Evolutionary conservation across 2,797 vertebrate genomes (phyloP).

Genomic region (Cuculus canorus): DNA sequence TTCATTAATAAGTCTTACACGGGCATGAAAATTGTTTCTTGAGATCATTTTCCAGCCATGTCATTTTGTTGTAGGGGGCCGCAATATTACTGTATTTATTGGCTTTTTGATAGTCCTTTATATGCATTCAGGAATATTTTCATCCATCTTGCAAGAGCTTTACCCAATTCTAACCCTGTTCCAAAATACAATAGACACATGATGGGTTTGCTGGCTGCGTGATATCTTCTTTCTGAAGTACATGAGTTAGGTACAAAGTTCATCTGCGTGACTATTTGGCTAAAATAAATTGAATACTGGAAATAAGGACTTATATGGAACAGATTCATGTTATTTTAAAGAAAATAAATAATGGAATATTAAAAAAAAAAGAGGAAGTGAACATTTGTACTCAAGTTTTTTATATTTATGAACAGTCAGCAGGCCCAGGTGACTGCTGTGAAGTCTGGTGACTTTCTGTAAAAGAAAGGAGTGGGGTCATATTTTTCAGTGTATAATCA

Average conservation of each 20-base stretch:
- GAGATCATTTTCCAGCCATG: conserved; percentile 19
- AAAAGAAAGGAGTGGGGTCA: not conserved
- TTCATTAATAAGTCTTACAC: conserved; percentile 37
- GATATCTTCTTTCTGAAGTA: conserved; percentile 6
- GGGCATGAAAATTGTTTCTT: conserved; percentile 38
- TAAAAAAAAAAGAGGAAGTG: not conserved
- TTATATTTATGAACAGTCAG: not conserved
- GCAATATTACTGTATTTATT: conserved; percentile 26
- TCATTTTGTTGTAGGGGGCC: conserved; percentile 28
- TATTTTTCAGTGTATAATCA: not conserved
- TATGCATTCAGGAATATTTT: conserved; percentile 4
- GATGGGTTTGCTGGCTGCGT: not conserved
- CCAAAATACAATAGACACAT: not conserved
- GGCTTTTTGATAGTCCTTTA: conserved; percentile 39
- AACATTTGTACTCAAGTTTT: not conserved
- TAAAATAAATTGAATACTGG: not conserved
- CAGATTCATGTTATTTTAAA: not conserved
- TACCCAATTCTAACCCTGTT: conserved; percentile 19
- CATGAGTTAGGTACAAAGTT: conserved; percentile 15
- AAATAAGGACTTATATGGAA: not conserved
- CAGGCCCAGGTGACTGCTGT: not conserved
- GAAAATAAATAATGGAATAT: not conserved
- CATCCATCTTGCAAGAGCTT: conserved; percentile 26
- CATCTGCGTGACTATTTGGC: not conserved
- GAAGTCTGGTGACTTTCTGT: not conserved